A percentile compares a stretch with the other conserved stretches of the same genome.
Evolutionary conservation across 2,113 vertebrate species (phyloP).

Genomic region (Struthidea cinerea): DNA sequence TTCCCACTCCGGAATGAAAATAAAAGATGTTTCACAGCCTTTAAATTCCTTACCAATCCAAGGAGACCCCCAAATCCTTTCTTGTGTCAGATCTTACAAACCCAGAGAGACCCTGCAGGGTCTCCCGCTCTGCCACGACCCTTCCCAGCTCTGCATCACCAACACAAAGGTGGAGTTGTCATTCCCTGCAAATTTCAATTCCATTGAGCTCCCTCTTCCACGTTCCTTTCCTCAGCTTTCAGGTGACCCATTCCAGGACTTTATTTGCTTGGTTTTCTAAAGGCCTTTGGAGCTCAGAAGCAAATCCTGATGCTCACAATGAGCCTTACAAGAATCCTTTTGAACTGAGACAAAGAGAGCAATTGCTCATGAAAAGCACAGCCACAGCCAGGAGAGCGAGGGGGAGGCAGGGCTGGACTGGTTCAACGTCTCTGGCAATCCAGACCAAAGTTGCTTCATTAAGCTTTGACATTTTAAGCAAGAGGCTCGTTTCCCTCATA

Average conservation of each 20-base stretch:
- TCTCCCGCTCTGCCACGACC: neutral
- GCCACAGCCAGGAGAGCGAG: neutral
- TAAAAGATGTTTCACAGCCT: neutral
- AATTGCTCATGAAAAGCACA: neutral
- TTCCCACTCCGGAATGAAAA: neutral
- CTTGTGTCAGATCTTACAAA: neutral
- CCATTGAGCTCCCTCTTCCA: neutral
- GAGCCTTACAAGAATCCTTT: neutral
- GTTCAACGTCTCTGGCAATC: neutral
- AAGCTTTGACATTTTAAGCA: neutral
- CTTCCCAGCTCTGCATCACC: neutral
- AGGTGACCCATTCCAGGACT: neutral
- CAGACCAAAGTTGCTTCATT: neutral
- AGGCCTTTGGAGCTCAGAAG: neutral
- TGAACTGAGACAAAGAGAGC: neutral
- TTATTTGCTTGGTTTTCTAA: neutral
- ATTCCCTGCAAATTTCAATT: neutral
- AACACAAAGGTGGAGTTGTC: neutral
- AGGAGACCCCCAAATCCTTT: neutral
- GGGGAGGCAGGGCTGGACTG: neutral
- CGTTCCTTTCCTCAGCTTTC: neutral
- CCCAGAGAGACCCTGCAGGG: no score
- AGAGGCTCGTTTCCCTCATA: neutral
- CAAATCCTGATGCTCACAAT: neutral
- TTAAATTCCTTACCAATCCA: neutral